Base-by-base conservation (phyloP, 2,797 vertebrate genomes). In the Eurystomus glaucurus region DNA sequence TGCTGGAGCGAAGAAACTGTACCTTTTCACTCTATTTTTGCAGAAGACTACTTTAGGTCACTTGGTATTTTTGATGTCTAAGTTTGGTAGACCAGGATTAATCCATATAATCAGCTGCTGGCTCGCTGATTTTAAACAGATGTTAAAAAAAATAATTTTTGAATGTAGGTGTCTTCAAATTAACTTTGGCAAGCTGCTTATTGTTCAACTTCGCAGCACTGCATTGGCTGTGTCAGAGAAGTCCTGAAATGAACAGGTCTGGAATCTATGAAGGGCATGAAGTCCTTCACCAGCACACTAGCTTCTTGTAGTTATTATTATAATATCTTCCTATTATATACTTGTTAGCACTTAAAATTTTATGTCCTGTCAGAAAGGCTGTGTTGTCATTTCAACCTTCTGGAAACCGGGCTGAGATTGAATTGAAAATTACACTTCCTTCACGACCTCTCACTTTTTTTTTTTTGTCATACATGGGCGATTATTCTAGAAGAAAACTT, bases 331-430 rank as follows among this genome's bases (percentile, higher is more conserved):
- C 54, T 96, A 71, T 94, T 95, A 80, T 88, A 71, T 94, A 90
- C 70, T 68, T 94, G 92, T 95, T 93, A 95, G 55, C 77, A 50
- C 57, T 86, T 96, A 93, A 93, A 95, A 88, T 91, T 80, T 86
- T 89, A 82, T 85, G 78, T 81, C 76, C 78, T 93, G 77, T 90
- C 83, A 91, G 74, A 95, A 95, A 86, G 76, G 39, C 66, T 76
- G 54, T 90, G 83, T 96, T 91, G 88, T 88, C 87, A 87, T 85
- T 97, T 96, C 80, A 85, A 93, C 95, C 92, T 96, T 95, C 74
- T 91, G 57, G 50, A 92, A 89, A 70, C 46, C 3, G 16, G 85
- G 60, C 77, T 75, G 69, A 69, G 76, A 76, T 37, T 83, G 88
- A 78, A 74, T 54, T 68, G 45, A 88, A 97, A 94, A 88, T 69